Conservation (phyloP, 2,888 invertebrate genomes). For the Drosophila prostipennis region DNA sequence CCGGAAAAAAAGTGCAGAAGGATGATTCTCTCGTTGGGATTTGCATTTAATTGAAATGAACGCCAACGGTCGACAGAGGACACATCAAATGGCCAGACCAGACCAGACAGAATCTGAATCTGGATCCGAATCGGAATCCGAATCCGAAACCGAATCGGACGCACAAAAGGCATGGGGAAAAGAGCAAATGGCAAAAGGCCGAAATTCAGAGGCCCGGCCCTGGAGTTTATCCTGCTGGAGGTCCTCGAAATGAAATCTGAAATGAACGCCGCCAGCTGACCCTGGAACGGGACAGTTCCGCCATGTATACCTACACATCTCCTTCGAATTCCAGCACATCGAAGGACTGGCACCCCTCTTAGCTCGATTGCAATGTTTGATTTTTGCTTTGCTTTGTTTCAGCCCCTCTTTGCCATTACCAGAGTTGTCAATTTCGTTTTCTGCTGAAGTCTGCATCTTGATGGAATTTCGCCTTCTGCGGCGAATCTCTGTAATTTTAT, state of each 20-base stretch:
- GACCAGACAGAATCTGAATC: slow-evolving; percentile 22
- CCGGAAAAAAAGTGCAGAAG: slow-evolving; percentile 20
- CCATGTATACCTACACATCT: background rate
- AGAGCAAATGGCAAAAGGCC: slow-evolving; percentile 54
- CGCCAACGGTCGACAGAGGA: slow-evolving; percentile 42
- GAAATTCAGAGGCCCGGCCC: slow-evolving; percentile 50
- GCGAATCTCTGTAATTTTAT: slow-evolving; percentile 1
- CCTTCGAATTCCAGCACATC: slow-evolving; percentile 51
- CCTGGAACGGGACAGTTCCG: slow-evolving; percentile 19
- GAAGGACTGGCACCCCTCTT: slow-evolving; percentile 17
- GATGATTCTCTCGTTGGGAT: slow-evolving; percentile 61
- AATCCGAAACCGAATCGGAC: slow-evolving; percentile 41
- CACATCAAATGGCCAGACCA: slow-evolving; percentile 47
- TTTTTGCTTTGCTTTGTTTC: slow-evolving; percentile 44
- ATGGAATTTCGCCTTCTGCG: slow-evolving; percentile 14
- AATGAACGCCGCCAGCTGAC: slow-evolving; percentile 56
- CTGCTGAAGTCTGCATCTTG: slow-evolving; percentile 25
- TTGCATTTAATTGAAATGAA: slow-evolving; percentile 79
- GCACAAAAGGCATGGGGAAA: slow-evolving; percentile 40
- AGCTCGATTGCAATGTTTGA: slow-evolving; percentile 44
- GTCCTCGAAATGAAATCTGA: slow-evolving; percentile 62
- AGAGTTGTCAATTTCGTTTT: slow-evolving; percentile 24
- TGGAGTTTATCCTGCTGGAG: slow-evolving; percentile 36
- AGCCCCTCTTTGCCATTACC: slow-evolving; percentile 23
- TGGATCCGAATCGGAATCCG: slow-evolving; percentile 24